Evolutionary conservation across 2,797 vertebrate species (phyloP).

Genomic region (Spheniscus humboldti): DNA sequence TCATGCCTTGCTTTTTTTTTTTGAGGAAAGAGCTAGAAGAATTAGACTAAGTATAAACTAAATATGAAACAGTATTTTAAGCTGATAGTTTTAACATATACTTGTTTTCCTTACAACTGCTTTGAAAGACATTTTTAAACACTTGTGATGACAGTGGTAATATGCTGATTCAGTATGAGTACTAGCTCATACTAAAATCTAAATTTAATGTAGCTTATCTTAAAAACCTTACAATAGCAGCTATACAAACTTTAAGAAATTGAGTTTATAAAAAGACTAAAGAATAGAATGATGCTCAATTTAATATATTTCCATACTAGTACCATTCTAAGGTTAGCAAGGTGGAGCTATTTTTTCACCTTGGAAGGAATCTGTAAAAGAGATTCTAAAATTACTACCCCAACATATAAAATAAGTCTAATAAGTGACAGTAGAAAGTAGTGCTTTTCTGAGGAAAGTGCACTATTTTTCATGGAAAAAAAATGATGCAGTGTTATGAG

Average conservation of each 20-base stretch:
- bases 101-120: background rate
- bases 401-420: background rate
- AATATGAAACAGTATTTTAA: background rate
- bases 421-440: background rate
- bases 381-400: background rate
- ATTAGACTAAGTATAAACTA: background rate
- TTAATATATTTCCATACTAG: background rate
- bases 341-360: background rate
- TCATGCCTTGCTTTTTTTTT: background rate
- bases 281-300: background rate
- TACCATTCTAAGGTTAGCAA: background rate
- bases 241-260: background rate
- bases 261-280: background rate
- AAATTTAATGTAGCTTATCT: background rate
- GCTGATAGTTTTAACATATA: background rate
- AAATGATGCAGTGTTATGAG: background rate
- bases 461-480: background rate
- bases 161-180: background rate
- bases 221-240: background rate
- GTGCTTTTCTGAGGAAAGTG: background rate
- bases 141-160: background rate
- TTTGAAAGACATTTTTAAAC: background rate
- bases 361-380: background rate
- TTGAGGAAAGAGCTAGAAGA: background rate
- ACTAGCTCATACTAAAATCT: background rate